Base-by-base conservation (phyloP, 2,888 invertebrate species). In the Caenorhabditis sp. region DNA sequence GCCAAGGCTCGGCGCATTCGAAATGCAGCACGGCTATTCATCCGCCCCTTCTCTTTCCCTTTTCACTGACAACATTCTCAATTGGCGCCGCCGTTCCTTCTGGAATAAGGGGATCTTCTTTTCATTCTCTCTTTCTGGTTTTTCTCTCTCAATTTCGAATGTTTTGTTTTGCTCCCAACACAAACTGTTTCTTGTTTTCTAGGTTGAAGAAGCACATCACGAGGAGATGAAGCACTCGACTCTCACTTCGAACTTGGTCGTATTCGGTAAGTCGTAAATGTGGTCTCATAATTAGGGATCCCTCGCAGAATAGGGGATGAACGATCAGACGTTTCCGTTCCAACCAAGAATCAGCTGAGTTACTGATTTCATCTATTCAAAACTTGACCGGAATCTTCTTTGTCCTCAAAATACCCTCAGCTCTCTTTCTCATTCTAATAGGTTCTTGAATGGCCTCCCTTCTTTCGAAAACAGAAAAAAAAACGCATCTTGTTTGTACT, bases 191-290 rank as follows among this genome's bases (percentile, higher is more conserved):
- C 63, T 63, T 76, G 31, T 66, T 35, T 70, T 79, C 64, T 44
- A 72, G 63, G 64, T 64, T 22, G 28, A 16, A 64, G 64, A 47
- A 61, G 41, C 38, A 41, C 35, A 28, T 63, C 61, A 28, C 51
- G n/a, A 1, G 61, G 28, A 6, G 61, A 86, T 84, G 84, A 66
- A 80, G 64, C 82, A 86, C 64, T 73, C 84, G 28, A 84, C 82
- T 14, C 77, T 86, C 31, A 83, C 83, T 35, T 73, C 84, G 49
- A 84, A 86, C 49, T 56, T 86, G 31, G 61, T 84, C 73, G 73
- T 73, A 31, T 77, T 86, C 31, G 66, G 86, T 86, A 47, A 82
- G 86, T 59, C 28, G 16, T 38, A 59, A 41, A 61, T 61, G 24
- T 61, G 47, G 26, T 56, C 41, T 70, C 26, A 22, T 56, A 44